Evolutionary conservation across 2,797 vertebrate genomes (phyloP), one percentile per base, ranked within the genome.

Genomic region (Girardinus metallicus): DNA sequence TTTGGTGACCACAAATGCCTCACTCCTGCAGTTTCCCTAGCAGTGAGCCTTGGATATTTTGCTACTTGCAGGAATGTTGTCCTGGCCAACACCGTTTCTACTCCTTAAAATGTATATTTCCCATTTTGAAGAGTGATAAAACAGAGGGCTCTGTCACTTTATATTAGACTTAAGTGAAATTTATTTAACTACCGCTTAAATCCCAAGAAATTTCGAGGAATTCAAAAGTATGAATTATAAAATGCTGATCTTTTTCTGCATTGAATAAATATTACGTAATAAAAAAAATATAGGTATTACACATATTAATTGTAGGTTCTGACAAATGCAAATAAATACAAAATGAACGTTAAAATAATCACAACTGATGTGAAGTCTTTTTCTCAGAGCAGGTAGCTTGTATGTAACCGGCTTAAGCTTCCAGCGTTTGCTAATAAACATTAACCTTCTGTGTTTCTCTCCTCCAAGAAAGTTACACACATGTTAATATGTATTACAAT

Each of bases 401-500:
- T 64, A 79, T 49, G 60, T 29, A 64, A 71, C 8, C 0, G 11
- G 51, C 79, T 83, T 76, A 26, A 74, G 83, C 66, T 80, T 91
- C 16, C 53, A 70, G 66, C 57, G 0, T 86, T 77, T 93, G 83
- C 80, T 88, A 94, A 95, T 79, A 76, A 77, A 91, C 82, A 82
- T 76, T 83, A 92, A 84, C 77, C 89, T 88, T 86, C 86, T 91
- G 87, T 62, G 76, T 81, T 57, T 73, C 76, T 93, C 87, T 90
- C 82, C 95, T 92, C 94, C 89, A 93, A 79, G 68, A 62, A 66
- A 79, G 70, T 79, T 81, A 26, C 93, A 93, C 91, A 95, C 90
- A 91, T 94, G 95, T 88, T 94, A 95, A 94, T 93, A 93, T 84
- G 91, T 90, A 96, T 95, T 95, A 95, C 95, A 95, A 91, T 88